These are phyloP conservation scores for Venustoraphidia nigricollis DNA, from an alignment of 2,888 invertebrate species.

Conservation along the genomic window DNA sequence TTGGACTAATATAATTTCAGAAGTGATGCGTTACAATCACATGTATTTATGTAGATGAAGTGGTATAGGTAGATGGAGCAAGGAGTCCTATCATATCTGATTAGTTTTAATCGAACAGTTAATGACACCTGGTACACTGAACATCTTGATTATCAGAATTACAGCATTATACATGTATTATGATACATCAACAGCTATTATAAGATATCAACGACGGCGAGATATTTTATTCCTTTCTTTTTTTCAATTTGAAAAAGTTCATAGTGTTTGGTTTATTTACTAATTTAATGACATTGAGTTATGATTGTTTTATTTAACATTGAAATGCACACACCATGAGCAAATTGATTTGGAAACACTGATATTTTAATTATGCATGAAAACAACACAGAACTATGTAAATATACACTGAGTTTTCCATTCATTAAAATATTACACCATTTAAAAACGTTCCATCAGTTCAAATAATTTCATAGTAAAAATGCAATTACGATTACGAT, in stretches of 20 bases:
- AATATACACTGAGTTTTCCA: no score
- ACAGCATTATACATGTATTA: constrained; percentile 10
- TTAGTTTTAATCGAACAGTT: no score
- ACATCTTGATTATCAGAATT: constrained; percentile 9
- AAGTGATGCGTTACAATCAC: no score
- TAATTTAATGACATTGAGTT: background rate
- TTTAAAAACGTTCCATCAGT: no score
- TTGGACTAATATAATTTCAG: no score
- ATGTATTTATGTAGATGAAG: no score
- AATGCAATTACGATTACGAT: no score
- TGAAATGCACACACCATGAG: constrained; percentile 6
- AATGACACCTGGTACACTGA: constrained; percentile 5
- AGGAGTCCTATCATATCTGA: no score
- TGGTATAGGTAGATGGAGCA: no score
- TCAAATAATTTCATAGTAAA: no score
- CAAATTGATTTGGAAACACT: constrained; percentile 2
- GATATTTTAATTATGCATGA: background rate
- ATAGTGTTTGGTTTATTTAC: background rate
- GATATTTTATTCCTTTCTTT: background rate
- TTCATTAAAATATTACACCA: no score
- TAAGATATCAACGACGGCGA: constrained; percentile 24
- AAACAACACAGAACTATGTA: background rate
- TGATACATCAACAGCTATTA: constrained; percentile 28
- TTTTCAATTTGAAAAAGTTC: no score
- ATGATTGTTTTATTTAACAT: constrained; percentile 4